These are phyloP conservation scores for Austrofundulus limnaeus DNA, from an alignment of 2,113 vertebrate species.

Conservation along the genomic window DNA sequence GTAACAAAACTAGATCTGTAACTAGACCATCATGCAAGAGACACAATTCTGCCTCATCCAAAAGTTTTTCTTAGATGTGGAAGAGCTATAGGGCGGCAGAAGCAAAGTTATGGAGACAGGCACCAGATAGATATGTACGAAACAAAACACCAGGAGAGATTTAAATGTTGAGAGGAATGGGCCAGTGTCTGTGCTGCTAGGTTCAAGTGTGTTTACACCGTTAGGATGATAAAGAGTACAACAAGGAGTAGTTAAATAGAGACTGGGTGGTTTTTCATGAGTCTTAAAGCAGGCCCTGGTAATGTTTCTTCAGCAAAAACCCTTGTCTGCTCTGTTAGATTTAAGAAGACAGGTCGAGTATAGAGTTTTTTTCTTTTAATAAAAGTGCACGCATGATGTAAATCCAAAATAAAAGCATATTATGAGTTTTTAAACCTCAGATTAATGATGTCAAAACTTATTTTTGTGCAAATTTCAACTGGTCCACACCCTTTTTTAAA, in stretches of 20 bases:
- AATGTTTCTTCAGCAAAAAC: conserved; percentile 44
- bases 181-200: conserved; percentile 34
- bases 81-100: not conserved
- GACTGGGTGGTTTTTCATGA: conserved; percentile 31
- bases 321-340: conserved; percentile 38
- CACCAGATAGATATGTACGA: not conserved
- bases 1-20: too few relatives aligned
- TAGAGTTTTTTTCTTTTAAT: conserved; percentile 21
- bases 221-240: conserved; percentile 4
- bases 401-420: conserved; percentile 4
- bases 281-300: conserved; percentile 41
- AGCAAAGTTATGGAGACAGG: conserved; percentile 6
- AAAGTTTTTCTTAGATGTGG: conserved; percentile 2
- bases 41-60: not conserved
- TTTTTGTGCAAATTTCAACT: not conserved
- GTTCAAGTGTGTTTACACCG: conserved; percentile 45
- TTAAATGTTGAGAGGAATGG: conserved; percentile 28
- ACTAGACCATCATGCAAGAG: conserved; percentile 8
- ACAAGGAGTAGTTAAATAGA: conserved; percentile 40
- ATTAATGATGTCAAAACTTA: conserved; percentile 2
- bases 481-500: too few relatives aligned
- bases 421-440: conserved; percentile 16
- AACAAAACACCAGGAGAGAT: conserved; percentile 14
- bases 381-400: conserved; percentile 1
- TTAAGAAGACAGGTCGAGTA: conserved; percentile 38